Evolutionary conservation across 1,140 invertebrate species (phyloP).

Genomic region (Kradibia gibbosae): DNA sequence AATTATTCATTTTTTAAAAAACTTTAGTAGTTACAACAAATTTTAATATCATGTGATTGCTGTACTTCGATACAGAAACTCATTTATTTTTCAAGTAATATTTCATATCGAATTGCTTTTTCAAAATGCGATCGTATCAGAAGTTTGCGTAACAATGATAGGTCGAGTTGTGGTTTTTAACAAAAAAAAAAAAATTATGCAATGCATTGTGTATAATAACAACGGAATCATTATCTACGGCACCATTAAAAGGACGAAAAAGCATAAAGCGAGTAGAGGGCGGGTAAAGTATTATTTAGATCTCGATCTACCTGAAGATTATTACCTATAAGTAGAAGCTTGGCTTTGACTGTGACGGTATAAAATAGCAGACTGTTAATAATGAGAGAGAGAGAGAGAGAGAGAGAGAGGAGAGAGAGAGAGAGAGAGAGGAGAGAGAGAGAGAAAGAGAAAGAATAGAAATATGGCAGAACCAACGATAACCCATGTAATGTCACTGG

Average conservation of each 20-base stretch:
- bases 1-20: too few species aligned
- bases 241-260: constrained; percentile 48
- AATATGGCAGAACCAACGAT: constrained; percentile 26
- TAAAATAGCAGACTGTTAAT: constrained; percentile 36
- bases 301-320: constrained; percentile 49
- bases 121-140: constrained; percentile 6
- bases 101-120: constrained; percentile 4
- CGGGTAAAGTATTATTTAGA: constrained; percentile 50
- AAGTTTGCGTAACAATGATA: constrained; percentile 25
- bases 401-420: constrained; percentile 24
- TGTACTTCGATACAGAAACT: background rate
- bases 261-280: constrained; percentile 25
- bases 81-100: constrained; percentile 10
- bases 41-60: background rate
- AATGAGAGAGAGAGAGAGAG: constrained; percentile 45
- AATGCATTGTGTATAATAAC: constrained; percentile 28
- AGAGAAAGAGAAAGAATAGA: constrained; percentile 14
- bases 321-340: constrained; percentile 45
- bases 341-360: constrained; percentile 24
- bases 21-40: background rate
- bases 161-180: constrained; percentile 35
- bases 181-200: background rate
- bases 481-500: constrained; percentile 56
- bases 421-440: constrained; percentile 12
- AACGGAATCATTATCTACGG: constrained; percentile 50